Evolutionary conservation across 30 jellyfish, hydroid and myxozoan genomes (phyloP).

Genomic region (Turritopsis dohrnii): DNA sequence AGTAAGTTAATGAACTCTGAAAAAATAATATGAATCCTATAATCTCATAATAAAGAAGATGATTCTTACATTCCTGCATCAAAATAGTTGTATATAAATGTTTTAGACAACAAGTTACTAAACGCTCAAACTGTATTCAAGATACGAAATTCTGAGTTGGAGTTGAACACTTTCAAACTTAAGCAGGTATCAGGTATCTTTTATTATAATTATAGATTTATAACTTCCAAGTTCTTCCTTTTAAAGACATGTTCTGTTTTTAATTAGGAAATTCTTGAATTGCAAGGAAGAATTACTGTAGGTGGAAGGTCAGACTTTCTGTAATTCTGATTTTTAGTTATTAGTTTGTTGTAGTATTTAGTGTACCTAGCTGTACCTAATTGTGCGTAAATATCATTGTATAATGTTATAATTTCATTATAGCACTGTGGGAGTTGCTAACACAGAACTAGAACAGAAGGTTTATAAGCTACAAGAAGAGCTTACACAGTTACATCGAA

Average conservation of each 20-base stretch:
- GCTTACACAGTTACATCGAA: slow-evolving; percentile 84
- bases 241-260: background rate
- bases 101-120: slow-evolving; percentile 52
- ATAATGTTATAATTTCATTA: too few species aligned
- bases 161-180: slow-evolving; percentile 65
- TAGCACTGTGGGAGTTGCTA: background rate
- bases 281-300: slow-evolving; percentile 66
- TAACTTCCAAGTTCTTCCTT: too few species aligned
- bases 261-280: slow-evolving; percentile 68
- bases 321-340: slow-evolving; percentile 11
- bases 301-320: slow-evolving; percentile 35
- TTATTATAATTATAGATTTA: background rate
- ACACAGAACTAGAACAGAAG: slow-evolving; percentile 46
- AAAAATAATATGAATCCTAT: background rate
- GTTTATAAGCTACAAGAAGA: slow-evolving; percentile 85
- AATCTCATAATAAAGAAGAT: background rate
- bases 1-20: too few species aligned
- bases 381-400: too few species aligned
- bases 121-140: slow-evolving; percentile 44
- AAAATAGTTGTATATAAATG: too few species aligned
- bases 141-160: slow-evolving; percentile 70
- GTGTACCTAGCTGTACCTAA: too few species aligned
- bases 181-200: slow-evolving; percentile 57
- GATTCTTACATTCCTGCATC: slow-evolving; percentile 1
- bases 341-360: too few species aligned